Evolutionary conservation across 2,888 invertebrate genomes (phyloP).

Genomic region (Hartigia nigra): DNA sequence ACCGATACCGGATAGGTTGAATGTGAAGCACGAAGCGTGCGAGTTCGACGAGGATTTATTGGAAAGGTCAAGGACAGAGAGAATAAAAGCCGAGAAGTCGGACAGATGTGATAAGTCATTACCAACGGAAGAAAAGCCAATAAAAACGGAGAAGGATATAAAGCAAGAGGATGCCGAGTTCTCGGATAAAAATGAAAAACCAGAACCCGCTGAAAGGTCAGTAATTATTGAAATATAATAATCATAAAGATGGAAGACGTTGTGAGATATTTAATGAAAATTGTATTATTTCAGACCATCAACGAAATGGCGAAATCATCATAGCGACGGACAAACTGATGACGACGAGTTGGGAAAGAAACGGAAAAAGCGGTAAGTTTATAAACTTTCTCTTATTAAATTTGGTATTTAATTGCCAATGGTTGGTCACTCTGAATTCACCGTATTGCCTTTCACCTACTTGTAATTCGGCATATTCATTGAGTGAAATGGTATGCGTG

Average conservation of each 20-base stretch:
- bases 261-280: neutral
- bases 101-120: conserved; percentile 34
- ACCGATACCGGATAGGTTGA: conserved; percentile 67
- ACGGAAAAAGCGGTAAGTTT: conserved; percentile 54
- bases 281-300: neutral
- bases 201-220: conserved; percentile 55
- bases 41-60: conserved; percentile 57
- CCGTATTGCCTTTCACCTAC: neutral
- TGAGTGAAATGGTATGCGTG: neutral
- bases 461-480: neutral
- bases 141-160: conserved; percentile 52
- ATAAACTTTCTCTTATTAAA: neutral
- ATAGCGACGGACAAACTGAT: conserved; percentile 58
- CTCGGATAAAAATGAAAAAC: conserved; percentile 54
- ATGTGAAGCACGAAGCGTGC: conserved; percentile 64
- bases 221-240: conserved; percentile 12
- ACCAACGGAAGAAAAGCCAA: conserved; percentile 43
- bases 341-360: conserved; percentile 57
- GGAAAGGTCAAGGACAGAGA: conserved; percentile 37
- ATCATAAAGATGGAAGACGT: neutral
- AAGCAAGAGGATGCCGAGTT: conserved; percentile 59
- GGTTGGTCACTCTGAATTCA: neutral
- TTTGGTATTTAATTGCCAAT: neutral
- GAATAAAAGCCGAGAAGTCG: conserved; percentile 42
- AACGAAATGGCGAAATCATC: conserved; percentile 47